Percentiles rank a stretch among this genome's conserved stretches.
These are phyloP conservation scores for Crossocerus cetratus DNA, from an alignment of 2,888 invertebrate genomes.

Conservation along the genomic window DNA sequence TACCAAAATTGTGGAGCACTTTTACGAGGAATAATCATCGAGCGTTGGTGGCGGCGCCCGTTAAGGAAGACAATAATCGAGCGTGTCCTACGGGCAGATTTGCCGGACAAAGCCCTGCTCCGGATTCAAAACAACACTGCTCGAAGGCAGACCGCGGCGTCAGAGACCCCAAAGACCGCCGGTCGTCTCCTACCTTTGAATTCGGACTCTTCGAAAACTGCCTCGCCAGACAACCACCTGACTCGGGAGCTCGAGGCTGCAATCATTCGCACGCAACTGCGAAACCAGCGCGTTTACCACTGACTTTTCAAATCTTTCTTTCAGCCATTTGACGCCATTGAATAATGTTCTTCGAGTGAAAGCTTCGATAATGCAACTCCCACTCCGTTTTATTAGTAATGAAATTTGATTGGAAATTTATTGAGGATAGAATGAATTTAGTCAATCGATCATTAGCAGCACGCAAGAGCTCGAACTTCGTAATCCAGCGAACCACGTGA, in stretches of 20 bases:
- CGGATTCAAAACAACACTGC: constrained; percentile 36
- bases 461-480: too few species aligned
- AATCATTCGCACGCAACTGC: constrained; percentile 72
- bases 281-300: constrained; percentile 33
- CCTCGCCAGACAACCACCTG: constrained; percentile 64
- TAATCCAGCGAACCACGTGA: too few species aligned
- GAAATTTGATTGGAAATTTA: too few species aligned
- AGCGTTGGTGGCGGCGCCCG: constrained; percentile 31
- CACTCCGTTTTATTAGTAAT: too few species aligned
- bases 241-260: constrained; percentile 67
- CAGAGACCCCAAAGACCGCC: constrained; percentile 42
- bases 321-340: constrained; percentile 17
- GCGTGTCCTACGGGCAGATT: constrained; percentile 33
- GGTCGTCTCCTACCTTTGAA: constrained; percentile 59
- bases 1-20: constrained; percentile 40
- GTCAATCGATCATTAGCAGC: too few species aligned
- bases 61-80: constrained; percentile 21
- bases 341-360: neutral
- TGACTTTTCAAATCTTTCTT: constrained; percentile 32
- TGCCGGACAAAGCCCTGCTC: constrained; percentile 41
- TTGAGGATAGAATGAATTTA: too few species aligned
- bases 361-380: too few species aligned
- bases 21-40: constrained; percentile 34
- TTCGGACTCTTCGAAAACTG: constrained; percentile 59
- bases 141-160: constrained; percentile 49